phyloP scores from a whole-genome alignment of 2,888 invertebrate species.

The Melikaiella ostensackeni region DNA sequence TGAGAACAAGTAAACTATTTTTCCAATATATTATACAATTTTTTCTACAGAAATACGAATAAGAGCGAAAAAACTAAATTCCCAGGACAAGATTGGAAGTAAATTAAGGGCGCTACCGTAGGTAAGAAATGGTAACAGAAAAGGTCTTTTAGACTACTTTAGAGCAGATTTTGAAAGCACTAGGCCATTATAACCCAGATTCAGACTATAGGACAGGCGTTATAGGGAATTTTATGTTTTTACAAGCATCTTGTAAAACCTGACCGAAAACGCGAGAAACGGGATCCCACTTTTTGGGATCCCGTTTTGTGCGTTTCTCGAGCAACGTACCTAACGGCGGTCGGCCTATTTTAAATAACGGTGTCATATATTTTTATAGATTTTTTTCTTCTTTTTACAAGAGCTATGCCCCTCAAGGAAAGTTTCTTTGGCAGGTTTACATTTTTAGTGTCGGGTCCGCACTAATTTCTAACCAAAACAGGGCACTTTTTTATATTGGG shows the following conservation, averaged over 20 bases:
- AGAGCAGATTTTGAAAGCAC: conserved; percentile 14
- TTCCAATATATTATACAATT: not conserved
- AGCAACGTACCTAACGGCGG: conserved; percentile 63
- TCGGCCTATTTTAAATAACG: conserved; percentile 72
- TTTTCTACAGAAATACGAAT: not conserved
- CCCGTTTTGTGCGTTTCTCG: conserved; percentile 66
- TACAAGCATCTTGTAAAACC: conserved; percentile 56
- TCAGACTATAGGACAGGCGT: conserved; percentile 34
- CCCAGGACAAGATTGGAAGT: not conserved
- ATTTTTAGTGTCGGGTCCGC: conserved; percentile 48
- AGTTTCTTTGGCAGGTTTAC: conserved; percentile 60
- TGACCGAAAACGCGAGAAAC: conserved; percentile 64
- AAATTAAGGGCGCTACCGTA: not conserved
- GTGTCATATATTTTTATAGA: conserved; percentile 73
- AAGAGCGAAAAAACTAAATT: not conserved
- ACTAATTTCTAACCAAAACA: conserved; percentile 74
- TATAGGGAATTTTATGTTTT: conserved; percentile 64
- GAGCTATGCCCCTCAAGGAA: conserved; percentile 6
- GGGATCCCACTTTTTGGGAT: conserved; percentile 68
- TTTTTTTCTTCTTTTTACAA: conserved; percentile 54
- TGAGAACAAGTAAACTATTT: not conserved
- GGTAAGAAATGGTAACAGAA: not conserved
- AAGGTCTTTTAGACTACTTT: conserved; percentile 6
- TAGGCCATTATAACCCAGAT: conserved; percentile 54
- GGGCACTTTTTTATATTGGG: conserved; percentile 65